phyloP scores from a whole-genome alignment of 2,797 vertebrate genomes.

The Fistularia tabacaria region DNA sequence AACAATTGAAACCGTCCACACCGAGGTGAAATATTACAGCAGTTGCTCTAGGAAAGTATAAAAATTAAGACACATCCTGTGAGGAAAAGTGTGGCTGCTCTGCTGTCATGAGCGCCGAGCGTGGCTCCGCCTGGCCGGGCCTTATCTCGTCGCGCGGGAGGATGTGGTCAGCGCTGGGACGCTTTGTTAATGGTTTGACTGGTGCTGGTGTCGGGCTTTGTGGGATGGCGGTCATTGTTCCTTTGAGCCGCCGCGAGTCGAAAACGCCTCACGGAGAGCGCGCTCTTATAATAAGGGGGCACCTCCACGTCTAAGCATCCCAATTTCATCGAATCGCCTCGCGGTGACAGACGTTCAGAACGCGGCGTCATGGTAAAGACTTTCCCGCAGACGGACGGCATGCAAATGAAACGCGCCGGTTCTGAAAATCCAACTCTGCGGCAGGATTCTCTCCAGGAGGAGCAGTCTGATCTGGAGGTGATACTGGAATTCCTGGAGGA shows the following conservation, averaged over 20 bases:
- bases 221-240: conserved; percentile 69
- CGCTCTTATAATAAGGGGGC: conserved; percentile 56
- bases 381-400: background rate
- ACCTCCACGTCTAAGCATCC: conserved; percentile 14
- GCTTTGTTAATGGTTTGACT: conserved; percentile 61
- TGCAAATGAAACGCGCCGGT: background rate
- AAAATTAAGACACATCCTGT: conserved; percentile 65
- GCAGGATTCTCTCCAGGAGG: conserved; percentile 56
- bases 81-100: conserved; percentile 66
- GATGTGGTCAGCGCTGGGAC: conserved; percentile 73
- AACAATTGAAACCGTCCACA: conserved; percentile 24
- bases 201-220: conserved; percentile 56
- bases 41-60: conserved; percentile 20
- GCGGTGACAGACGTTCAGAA: conserved; percentile 17
- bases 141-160: conserved; percentile 72
- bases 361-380: conserved; percentile 58
- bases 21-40: conserved; percentile 54
- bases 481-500: conserved; percentile 80
- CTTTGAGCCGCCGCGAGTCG: conserved; percentile 27
- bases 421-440: conserved; percentile 1
- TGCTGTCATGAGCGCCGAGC: conserved; percentile 64
- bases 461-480: conserved; percentile 76
- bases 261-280: conserved; percentile 39
- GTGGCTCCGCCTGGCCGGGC: conserved; percentile 42
- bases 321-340: conserved; percentile 31